Base-by-base conservation (phyloP, 2,888 invertebrate species). In the Taphrorychus bicolor region DNA sequence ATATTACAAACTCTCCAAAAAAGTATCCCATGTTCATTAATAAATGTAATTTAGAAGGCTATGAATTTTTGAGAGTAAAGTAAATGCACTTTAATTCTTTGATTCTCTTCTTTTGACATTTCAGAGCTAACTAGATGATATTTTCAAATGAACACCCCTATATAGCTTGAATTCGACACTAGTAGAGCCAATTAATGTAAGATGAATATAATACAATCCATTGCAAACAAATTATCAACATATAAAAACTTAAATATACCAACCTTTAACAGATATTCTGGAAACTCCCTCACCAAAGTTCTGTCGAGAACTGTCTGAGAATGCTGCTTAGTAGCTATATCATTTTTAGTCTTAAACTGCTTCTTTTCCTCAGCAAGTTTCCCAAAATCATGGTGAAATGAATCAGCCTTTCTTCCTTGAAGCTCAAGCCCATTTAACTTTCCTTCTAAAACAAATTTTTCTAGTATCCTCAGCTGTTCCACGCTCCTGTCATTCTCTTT, bases 371-470 rank as follows among this genome's bases (percentile, higher is more conserved):
- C 83, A 1, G 83, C 80, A 48, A 91, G 74, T 69, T 86, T 86
- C 3, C 81, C 81, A 1, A 87, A 77, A 65, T 87, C 78, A 42
- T 86, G 84, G 21, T 82, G 83, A n/a, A 93, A 84, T 3, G 86
- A 84, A 19, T 79, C 79, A 59, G 83, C 85, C 71, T 85, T 83
- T 0, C 82, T 82, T 0, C 85, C 84, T 49, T 83, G 80, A 0
- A 95, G 80, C 51, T 90, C 89, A 48, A 95, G 82, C 0, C 96
- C 97, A 80, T 94, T 94, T 2, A 96, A 83, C 78, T 87, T 89
- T 2, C 93, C 94, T 83, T 97, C 96, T 14, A 94, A 80, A 59
- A 90, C 80, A 80, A 90, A 94, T 82, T 95, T 95, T 54, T 89
- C 85, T 7, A 95, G 82, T 9, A 96, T 82, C 69, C 93, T 86